These are phyloP conservation scores for Moxostoma hubbsi DNA, from an alignment of 2,797 vertebrate genomes.

Conservation along the genomic window DNA sequence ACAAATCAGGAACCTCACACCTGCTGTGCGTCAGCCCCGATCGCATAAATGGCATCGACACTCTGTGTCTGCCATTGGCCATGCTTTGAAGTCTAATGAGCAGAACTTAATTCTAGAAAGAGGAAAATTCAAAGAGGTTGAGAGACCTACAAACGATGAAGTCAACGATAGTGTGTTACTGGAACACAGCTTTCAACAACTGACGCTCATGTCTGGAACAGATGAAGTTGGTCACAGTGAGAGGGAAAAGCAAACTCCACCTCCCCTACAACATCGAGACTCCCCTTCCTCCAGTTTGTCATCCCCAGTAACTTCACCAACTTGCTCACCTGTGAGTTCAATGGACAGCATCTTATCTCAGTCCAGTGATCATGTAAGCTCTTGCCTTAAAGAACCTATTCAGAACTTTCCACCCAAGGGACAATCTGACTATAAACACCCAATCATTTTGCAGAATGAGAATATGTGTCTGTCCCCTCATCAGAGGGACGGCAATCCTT, in stretches of 20 bases:
- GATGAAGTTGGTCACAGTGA: conserved; percentile 56
- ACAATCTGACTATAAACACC: conserved; percentile 69
- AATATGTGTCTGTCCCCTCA: conserved; percentile 70
- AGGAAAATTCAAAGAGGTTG: conserved; percentile 76
- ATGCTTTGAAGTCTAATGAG: conserved; percentile 44
- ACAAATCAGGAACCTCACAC: conserved; percentile 4
- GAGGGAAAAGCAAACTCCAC: conserved; percentile 67
- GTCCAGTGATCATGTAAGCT: conserved; percentile 83
- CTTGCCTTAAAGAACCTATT: conserved; percentile 64
- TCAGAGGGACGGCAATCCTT: conserved; percentile 54
- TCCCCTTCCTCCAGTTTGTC: conserved; percentile 88
- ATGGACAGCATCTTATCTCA: conserved; percentile 90
- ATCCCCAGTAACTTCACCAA: conserved; percentile 87
- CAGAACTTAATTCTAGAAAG: conserved; percentile 75
- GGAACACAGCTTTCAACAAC: conserved; percentile 66
- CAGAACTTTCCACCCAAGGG: conserved; percentile 64
- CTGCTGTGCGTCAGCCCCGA: conserved; percentile 54
- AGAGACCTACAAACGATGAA: background rate
- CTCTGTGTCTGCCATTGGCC: conserved; percentile 83
- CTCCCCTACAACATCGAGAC: conserved; percentile 78
- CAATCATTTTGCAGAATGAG: conserved; percentile 79
- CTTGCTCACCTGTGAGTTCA: conserved; percentile 88
- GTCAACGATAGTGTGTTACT: conserved; percentile 66
- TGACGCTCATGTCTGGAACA: conserved; percentile 63
- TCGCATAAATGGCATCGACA: conserved; percentile 80